Conservation (phyloP, 2,113 vertebrate species). For the Antigone vipio region DNA sequence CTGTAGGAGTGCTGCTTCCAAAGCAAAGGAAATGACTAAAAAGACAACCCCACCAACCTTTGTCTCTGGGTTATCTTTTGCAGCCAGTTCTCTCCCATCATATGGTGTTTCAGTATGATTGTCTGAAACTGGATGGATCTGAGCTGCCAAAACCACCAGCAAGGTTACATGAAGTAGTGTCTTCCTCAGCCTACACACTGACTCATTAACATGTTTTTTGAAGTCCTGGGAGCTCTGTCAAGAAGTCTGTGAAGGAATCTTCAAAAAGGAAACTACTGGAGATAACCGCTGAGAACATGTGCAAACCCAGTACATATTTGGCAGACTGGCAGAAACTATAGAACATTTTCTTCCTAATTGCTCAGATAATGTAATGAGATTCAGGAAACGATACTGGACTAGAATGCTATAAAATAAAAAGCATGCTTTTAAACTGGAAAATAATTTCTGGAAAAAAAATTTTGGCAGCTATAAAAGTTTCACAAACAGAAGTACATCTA, state of each 20-base stretch:
- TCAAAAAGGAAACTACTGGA: conserved; percentile 5
- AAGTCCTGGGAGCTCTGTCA: conserved; percentile 1
- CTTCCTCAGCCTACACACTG: conserved; percentile 23
- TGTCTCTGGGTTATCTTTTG: background rate
- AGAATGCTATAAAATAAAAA: background rate
- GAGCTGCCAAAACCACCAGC: background rate
- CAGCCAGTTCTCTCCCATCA: background rate
- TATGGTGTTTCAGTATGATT: conserved; percentile 35
- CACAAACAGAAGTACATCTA: background rate
- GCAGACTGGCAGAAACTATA: background rate
- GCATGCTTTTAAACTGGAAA: background rate
- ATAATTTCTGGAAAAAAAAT: background rate
- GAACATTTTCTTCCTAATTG: background rate
- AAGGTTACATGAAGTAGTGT: background rate
- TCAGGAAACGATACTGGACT: background rate
- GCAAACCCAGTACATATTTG: background rate
- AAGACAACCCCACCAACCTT: background rate
- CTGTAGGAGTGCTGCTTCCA: background rate
- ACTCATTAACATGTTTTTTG: background rate
- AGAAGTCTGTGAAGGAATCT: conserved; percentile 12
- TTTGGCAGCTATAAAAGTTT: background rate
- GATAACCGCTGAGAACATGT: background rate
- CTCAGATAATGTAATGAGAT: background rate
- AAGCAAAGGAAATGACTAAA: conserved; percentile 30
- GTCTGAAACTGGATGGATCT: background rate